phyloP scores from a whole-genome alignment of 2,113 vertebrate genomes.

The Daphoenositta chrysoptera region DNA sequence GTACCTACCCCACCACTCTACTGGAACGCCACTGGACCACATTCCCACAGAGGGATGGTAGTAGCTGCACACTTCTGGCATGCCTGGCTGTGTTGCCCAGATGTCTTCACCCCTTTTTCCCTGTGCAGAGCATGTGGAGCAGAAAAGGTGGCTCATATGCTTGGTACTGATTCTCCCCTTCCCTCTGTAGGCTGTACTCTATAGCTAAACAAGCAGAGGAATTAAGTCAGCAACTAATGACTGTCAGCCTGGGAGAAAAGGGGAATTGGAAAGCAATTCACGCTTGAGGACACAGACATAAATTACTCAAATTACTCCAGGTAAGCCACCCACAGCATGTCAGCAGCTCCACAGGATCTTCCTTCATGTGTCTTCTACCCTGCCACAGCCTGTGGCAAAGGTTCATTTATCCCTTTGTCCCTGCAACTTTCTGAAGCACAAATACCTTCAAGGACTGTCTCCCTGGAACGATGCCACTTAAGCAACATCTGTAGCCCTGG shows the following conservation, averaged over 20 bases:
- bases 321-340: neutral
- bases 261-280: neutral
- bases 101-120: neutral
- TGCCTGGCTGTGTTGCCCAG: neutral
- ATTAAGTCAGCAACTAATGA: slow-evolving; percentile 27
- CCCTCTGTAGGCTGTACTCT: neutral
- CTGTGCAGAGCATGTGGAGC: neutral
- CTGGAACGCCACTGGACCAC: neutral
- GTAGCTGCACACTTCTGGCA: neutral
- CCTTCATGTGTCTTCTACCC: neutral
- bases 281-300: neutral
- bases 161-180: neutral
- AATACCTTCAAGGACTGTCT: neutral
- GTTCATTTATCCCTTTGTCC: slow-evolving; percentile 25
- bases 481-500: neutral
- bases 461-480: neutral
- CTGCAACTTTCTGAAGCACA: neutral
- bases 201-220: neutral
- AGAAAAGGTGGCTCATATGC: neutral
- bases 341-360: neutral
- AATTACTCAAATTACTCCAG: slow-evolving; percentile 31
- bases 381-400: neutral
- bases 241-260: slow-evolving; percentile 1
- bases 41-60: neutral
- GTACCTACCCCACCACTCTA: neutral